A percentile compares a stretch with the other conserved stretches of the same genome.
These are phyloP conservation scores for Mionectes macconnelli DNA, from an alignment of 2,113 vertebrate genomes.

Conservation along the genomic window DNA sequence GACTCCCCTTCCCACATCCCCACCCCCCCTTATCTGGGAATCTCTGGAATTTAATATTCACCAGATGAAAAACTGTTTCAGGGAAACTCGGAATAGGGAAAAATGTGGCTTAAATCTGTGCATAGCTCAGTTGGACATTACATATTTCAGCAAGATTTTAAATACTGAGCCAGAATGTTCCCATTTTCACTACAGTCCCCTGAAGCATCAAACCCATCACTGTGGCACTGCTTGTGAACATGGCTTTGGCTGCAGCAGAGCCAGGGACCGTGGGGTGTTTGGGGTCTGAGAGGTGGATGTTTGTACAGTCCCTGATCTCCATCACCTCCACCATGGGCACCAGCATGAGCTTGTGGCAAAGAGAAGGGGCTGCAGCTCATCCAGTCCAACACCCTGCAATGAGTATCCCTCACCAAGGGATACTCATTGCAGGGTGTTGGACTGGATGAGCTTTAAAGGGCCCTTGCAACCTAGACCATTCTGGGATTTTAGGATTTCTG, in stretches of 20 bases:
- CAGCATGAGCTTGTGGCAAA: not conserved
- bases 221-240: not conserved
- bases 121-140: not conserved
- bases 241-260: not conserved
- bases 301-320: accelerated
- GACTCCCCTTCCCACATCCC: not conserved
- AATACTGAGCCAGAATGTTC: not conserved
- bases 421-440: not conserved
- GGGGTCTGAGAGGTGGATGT: not conserved
- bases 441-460: not conserved
- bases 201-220: too few species aligned
- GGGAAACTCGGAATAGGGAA: not conserved
- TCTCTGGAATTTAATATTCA: not conserved
- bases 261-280: accelerated
- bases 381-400: too few species aligned
- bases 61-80: not conserved
- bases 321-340: not conserved
- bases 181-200: not conserved
- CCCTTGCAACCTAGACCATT: not conserved
- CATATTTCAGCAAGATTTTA: not conserved
- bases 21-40: not conserved
- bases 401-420: not conserved
- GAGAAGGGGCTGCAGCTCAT: not conserved
- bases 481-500: not conserved
- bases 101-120: not conserved